These are phyloP conservation scores for Pterostichus niger DNA, from an alignment of 2,888 invertebrate genomes.

Conservation along the genomic window DNA sequence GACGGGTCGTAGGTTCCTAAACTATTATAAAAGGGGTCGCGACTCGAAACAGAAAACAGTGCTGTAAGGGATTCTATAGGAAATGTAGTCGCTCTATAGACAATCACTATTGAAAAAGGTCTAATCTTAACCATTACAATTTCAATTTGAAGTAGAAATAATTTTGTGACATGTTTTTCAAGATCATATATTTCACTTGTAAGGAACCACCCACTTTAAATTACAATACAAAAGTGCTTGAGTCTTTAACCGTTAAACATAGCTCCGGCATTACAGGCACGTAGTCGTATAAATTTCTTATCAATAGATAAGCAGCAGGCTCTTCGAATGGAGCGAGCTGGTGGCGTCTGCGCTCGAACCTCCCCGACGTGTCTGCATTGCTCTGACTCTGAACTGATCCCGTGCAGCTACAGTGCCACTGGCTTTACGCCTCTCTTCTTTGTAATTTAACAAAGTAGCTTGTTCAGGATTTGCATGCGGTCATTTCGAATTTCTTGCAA, in stretches of 20 bases:
- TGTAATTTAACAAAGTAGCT: conserved; percentile 57
- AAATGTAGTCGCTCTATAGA: too few relatives aligned
- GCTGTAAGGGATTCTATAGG: too few relatives aligned
- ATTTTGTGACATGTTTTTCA: background rate
- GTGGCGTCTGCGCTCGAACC: background rate
- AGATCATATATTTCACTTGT: conserved; percentile 37
- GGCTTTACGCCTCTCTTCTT: conserved; percentile 51
- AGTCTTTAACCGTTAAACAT: conserved; percentile 64
- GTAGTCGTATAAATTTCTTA: conserved; percentile 69
- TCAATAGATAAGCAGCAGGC: conserved; percentile 68
- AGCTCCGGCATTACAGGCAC: conserved; percentile 68
- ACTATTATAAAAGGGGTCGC: too few relatives aligned
- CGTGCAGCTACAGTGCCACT: background rate
- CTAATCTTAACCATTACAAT: too few relatives aligned
- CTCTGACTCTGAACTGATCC: conserved; percentile 10
- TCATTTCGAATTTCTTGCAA: conserved; percentile 47
- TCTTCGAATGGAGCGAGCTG: conserved; percentile 1
- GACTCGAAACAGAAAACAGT: too few relatives aligned
- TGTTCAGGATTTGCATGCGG: conserved; percentile 53
- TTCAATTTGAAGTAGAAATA: conserved; percentile 5
- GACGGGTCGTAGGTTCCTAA: too few relatives aligned
- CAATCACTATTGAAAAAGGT: too few relatives aligned
- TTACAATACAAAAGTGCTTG: conserved; percentile 45
- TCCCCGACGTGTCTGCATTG: background rate
- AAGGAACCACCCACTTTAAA: conserved; percentile 30